Evolutionary conservation across 2,888 invertebrate species (phyloP).

Genomic region (Rapana venosa): DNA sequence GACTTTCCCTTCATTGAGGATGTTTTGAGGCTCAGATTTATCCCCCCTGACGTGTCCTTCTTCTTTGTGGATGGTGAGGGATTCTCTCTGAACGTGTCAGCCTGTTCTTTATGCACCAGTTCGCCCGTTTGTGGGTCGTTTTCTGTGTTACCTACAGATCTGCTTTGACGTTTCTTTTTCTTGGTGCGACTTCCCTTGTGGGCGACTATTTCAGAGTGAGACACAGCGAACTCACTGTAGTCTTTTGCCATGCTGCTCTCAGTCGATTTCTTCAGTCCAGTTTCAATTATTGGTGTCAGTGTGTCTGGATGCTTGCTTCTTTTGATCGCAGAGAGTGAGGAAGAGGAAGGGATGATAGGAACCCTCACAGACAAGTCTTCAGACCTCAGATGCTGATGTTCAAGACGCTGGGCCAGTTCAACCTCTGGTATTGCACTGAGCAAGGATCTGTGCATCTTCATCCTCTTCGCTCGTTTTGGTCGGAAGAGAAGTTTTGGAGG

Average conservation of each 20-base stretch:
- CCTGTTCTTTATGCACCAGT: neutral
- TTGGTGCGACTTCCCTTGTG: neutral
- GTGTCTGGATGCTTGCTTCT: neutral
- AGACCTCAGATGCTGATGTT: neutral
- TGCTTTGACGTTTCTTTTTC: neutral
- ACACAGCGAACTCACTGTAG: neutral
- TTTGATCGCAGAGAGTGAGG: conserved; percentile 38
- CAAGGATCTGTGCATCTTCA: conserved; percentile 36
- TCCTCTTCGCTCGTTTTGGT: conserved; percentile 46
- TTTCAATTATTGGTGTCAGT: no score
- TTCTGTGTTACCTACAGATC: neutral
- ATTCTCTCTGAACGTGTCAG: neutral
- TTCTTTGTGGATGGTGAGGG: neutral
- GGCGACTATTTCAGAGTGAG: neutral
- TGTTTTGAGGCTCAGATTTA: neutral
- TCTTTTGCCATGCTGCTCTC: neutral
- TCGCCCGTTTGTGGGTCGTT: neutral
- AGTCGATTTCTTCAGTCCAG: neutral
- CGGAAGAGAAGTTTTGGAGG: conserved; percentile 19
- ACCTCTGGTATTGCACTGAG: conserved; percentile 45
- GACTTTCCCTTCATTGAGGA: neutral
- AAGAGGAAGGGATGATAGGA: conserved; percentile 5
- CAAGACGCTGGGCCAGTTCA: conserved; percentile 2
- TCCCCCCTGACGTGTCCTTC: neutral
- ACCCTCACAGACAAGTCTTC: neutral